phyloP scores from a whole-genome alignment of 2,797 vertebrate species.

The Fistularia tabacaria region DNA sequence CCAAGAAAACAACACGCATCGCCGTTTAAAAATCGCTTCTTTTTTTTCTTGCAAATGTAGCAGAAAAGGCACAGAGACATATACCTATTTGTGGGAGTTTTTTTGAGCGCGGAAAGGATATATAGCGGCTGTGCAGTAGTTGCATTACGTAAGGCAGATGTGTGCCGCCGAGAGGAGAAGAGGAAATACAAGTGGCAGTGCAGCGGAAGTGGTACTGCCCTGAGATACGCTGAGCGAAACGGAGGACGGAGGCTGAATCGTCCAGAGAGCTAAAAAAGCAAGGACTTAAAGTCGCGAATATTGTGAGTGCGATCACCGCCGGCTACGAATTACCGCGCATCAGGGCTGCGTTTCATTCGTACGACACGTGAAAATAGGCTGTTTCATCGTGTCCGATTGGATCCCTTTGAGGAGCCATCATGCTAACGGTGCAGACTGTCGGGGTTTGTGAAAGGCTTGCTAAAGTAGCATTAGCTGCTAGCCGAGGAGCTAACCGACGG shows the following conservation, averaged over 20 bases:
- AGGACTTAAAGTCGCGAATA: constrained; percentile 67
- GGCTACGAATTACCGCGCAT: background rate
- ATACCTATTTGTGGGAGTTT: no score
- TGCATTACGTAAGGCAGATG: constrained; percentile 71
- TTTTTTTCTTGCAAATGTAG: no score
- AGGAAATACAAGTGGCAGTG: constrained; percentile 79
- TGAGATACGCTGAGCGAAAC: constrained; percentile 75
- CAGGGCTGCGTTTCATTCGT: constrained; percentile 1
- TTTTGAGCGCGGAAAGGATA: background rate
- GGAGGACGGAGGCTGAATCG: constrained; percentile 75
- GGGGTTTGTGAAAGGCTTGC: constrained; percentile 43
- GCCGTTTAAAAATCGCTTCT: no score
- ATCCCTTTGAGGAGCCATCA: constrained; percentile 50
- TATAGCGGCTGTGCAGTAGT: constrained; percentile 14
- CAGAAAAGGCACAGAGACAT: no score
- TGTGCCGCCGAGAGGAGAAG: constrained; percentile 43
- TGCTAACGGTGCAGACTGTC: constrained; percentile 40
- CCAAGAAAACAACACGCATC: no score
- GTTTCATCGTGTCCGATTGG: constrained; percentile 32
- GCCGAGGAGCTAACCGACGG: constrained; percentile 42
- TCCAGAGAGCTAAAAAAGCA: constrained; percentile 62
- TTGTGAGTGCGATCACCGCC: constrained; percentile 64
- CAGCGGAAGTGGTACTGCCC: constrained; percentile 84
- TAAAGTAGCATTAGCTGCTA: constrained; percentile 28
- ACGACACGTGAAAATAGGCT: constrained; percentile 5